phyloP scores from a whole-genome alignment of 23 tunicate species.

The Diplosoma virens region DNA sequence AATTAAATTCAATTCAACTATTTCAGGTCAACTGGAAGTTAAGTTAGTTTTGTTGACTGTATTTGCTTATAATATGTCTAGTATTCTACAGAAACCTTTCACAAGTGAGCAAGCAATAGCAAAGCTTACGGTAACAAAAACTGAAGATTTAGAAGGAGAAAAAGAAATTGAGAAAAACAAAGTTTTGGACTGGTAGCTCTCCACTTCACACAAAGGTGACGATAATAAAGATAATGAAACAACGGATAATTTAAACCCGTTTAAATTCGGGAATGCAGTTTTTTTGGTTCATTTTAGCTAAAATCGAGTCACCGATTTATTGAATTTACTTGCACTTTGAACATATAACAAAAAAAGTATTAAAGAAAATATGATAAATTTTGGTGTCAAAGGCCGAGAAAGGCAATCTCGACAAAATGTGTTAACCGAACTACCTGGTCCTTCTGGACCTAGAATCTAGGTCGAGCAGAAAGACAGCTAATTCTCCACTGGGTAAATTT shows the following conservation, averaged over 20 bases:
- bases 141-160: neutral
- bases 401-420: neutral
- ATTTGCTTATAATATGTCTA: too few species aligned
- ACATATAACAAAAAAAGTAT: neutral
- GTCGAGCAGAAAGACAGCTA: neutral
- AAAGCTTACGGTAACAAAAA: neutral
- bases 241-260: neutral
- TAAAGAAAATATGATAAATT: neutral
- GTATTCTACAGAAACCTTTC: too few species aligned
- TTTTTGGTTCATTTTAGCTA: neutral
- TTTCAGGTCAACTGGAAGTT: too few species aligned
- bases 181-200: neutral
- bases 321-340: too few species aligned
- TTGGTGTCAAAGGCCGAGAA: neutral
- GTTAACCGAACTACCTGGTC: neutral
- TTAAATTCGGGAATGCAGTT: neutral
- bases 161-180: neutral
- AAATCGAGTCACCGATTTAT: too few species aligned
- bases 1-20: too few species aligned
- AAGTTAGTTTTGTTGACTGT: too few species aligned
- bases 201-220: neutral
- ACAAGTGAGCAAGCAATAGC: too few species aligned
- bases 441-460: too few species aligned
- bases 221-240: neutral
- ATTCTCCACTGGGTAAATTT: neutral